phyloP scores from a whole-genome alignment of 1,140 invertebrate genomes.

The Micrasema longulum region DNA sequence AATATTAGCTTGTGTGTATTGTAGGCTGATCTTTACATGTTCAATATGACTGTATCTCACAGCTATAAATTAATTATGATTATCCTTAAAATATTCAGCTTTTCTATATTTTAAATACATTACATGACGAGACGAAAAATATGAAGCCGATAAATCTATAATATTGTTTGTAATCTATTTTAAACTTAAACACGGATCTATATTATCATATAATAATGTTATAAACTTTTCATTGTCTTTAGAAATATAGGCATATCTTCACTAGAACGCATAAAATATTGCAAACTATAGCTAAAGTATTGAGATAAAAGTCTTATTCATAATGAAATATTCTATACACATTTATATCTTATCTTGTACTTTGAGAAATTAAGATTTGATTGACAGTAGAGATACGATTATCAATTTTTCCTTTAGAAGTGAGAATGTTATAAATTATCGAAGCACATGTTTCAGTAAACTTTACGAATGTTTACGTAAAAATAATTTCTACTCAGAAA shows the following conservation, averaged over 20 bases:
- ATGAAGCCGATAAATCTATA: slow-evolving; percentile 21
- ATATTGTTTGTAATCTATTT: slow-evolving; percentile 28
- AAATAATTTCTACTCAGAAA: background rate
- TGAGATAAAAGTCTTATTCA: slow-evolving; percentile 40
- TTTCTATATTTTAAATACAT: slow-evolving; percentile 12
- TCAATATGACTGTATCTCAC: background rate
- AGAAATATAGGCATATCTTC: slow-evolving; percentile 49
- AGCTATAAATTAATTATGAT: background rate
- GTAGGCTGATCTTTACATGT: background rate
- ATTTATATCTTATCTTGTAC: slow-evolving; percentile 40
- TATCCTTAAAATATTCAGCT: slow-evolving; percentile 27
- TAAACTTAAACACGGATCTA: slow-evolving; percentile 32
- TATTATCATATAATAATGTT: too few relatives aligned
- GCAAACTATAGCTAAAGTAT: slow-evolving; percentile 40
- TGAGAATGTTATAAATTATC: background rate
- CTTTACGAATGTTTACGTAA: background rate
- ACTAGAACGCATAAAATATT: slow-evolving; percentile 44
- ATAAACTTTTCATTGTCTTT: slow-evolving; percentile 45
- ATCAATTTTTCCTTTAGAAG: background rate
- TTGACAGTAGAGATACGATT: slow-evolving; percentile 21
- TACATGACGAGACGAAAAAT: slow-evolving; percentile 18
- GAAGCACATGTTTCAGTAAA: too few relatives aligned
- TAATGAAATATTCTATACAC: slow-evolving; percentile 43
- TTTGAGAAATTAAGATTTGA: slow-evolving; percentile 43
- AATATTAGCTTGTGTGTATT: slow-evolving; percentile 7